Percentiles rank a stretch among this genome's conserved stretches.
Evolutionary conservation across 2,888 invertebrate genomes (phyloP).

Genomic region (Autographa pulchrina): DNA sequence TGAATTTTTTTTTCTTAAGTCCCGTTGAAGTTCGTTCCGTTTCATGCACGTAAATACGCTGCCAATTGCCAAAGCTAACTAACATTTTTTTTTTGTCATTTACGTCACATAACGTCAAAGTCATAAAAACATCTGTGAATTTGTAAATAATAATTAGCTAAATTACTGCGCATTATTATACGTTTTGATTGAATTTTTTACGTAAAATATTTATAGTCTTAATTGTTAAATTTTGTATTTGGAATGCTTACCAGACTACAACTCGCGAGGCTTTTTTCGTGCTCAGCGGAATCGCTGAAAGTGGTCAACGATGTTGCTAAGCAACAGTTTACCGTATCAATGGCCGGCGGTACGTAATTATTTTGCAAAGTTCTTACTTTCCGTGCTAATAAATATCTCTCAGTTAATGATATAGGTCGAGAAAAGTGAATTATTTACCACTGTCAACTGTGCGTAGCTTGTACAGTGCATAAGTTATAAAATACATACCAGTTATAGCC

Average conservation of each 20-base stretch:
- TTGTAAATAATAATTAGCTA: not conserved
- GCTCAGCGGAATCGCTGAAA: conserved; percentile 79
- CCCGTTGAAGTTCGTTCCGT: not conserved
- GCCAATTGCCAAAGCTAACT: too few relatives aligned
- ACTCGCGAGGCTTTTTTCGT: conserved; percentile 76
- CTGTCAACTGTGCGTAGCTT: not conserved
- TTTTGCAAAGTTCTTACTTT: not conserved
- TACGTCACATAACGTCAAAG: not conserved
- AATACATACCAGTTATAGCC: not conserved
- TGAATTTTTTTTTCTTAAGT: not conserved
- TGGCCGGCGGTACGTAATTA: conserved; percentile 65
- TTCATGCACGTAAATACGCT: not conserved
- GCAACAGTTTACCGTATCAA: conserved; percentile 82
- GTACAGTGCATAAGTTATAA: not conserved
- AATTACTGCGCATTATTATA: not conserved
- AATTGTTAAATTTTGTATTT: conserved; percentile 50
- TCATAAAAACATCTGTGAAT: not conserved
- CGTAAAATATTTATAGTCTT: not conserved
- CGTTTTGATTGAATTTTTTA: not conserved
- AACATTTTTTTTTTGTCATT: not conserved
- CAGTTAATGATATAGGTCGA: not conserved
- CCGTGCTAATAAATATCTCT: not conserved
- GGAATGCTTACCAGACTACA: conserved; percentile 81
- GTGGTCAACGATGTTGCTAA: conserved; percentile 85
- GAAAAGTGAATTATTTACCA: not conserved